phyloP scores from a whole-genome alignment of 2,888 invertebrate genomes.

The Drosophila robusta region DNA sequence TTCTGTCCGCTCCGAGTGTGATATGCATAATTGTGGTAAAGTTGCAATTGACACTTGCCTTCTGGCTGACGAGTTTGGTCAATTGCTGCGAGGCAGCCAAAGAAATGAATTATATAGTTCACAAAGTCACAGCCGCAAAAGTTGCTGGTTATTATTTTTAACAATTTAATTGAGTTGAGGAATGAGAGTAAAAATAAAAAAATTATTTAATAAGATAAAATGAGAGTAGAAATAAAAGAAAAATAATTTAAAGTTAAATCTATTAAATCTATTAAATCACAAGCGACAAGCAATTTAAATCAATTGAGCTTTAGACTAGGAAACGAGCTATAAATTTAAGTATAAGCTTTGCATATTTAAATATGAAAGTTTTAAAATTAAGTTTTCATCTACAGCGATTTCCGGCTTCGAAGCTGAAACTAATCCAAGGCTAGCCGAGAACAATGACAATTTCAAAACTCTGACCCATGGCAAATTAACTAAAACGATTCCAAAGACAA shows the following conservation, averaged over 20 bases:
- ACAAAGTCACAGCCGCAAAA: too few relatives aligned
- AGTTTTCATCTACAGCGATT: background rate
- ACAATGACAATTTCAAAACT: constrained; percentile 20
- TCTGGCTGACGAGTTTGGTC: constrained; percentile 35
- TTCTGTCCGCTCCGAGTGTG: constrained; percentile 8
- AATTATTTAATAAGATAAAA: too few relatives aligned
- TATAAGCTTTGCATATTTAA: background rate
- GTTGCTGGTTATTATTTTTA: too few relatives aligned
- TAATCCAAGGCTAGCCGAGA: constrained; percentile 6
- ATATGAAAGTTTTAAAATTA: too few relatives aligned
- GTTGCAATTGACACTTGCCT: constrained; percentile 55
- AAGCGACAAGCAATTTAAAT: too few relatives aligned
- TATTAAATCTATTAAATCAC: too few relatives aligned
- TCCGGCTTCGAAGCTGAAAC: constrained; percentile 4
- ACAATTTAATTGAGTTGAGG: too few relatives aligned
- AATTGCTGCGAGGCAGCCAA: constrained; percentile 18
- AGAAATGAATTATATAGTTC: constrained; percentile 1
- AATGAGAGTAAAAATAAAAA: too few relatives aligned
- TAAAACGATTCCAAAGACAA: constrained; percentile 25
- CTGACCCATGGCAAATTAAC: constrained; percentile 40
- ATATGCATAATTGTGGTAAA: constrained; percentile 59
- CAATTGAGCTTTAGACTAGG: too few relatives aligned
- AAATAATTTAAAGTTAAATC: too few relatives aligned
- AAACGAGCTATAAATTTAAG: too few relatives aligned
- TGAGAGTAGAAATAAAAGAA: too few relatives aligned